Base-by-base conservation (phyloP, 2,888 invertebrate species). In the Eupeodes luniger region DNA sequence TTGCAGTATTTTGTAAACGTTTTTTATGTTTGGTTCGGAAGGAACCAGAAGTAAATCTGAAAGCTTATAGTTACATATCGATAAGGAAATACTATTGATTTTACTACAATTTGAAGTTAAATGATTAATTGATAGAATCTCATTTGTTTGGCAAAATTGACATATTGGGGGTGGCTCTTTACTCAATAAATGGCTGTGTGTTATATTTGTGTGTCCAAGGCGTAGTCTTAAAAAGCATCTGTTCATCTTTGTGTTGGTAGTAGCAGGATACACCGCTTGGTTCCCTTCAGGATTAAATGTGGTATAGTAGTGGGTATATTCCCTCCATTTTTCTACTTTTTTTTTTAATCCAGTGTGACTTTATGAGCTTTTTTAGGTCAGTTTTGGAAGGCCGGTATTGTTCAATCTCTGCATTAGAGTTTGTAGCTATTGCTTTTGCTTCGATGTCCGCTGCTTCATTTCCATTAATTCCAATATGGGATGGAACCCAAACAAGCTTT, bases 131-230 rank as follows among this genome's bases (percentile, higher is more conserved):
- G 1, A 19, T 5, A 7, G 0, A 44, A 62, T 40, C 5, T 44
- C 40, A 16, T 62, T 62, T n/a, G 40, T 10, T 62, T 40, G 62
- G 62, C 62, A 62, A 16, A 62, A 62, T 16, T 62, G 62, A 16
- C 62, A 62, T 4, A 62, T 10, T 0, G 62, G 62, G 5, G 62
- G 62, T 62, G n/a, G 62, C 4, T 62, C 40, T 34, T 44, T 62
- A 16, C 16, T 62, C 1, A 62, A 1, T 62, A 62, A 62, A 36
- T 61, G 61, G 7, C n/a, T 2, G n/a, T 62, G 62, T 16, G 62
- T 62, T 4, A 44, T 3, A 6, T 16, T 44, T n/a, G 62, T 62
- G 40, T 62, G 62, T 40, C 44, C 62, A 40, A 62, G 62, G 5
- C 40, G 16, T 14, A 62, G 62, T 4, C 62, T 62, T 40, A 6